Percentiles rank a stretch among this genome's conserved stretches.
Conservation (phyloP, 92 coral and sea anemone species). For the Diadumene lineata region DNA sequence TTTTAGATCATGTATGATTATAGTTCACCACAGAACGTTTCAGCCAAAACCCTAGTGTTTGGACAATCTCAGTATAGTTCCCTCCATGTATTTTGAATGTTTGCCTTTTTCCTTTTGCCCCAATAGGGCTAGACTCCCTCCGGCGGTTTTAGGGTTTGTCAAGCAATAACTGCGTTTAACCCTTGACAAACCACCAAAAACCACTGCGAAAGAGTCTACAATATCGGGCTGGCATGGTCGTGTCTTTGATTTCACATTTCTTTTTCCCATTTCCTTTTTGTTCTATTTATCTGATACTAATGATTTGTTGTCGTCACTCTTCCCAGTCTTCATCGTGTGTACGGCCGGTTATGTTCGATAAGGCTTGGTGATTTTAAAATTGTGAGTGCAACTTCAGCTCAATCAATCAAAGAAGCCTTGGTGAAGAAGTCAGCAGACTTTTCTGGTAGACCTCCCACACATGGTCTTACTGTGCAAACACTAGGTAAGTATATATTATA, state of each 20-base stretch:
- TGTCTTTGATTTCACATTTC: not conserved
- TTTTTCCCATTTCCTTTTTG: not conserved
- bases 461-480: conserved; percentile 17
- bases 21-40: too few relatives aligned
- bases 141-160: too few relatives aligned
- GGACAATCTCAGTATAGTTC: too few relatives aligned
- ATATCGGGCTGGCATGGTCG: too few relatives aligned
- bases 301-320: not conserved
- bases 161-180: too few relatives aligned
- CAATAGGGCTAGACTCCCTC: too few relatives aligned
- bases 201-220: too few relatives aligned
- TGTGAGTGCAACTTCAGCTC: conserved; percentile 43
- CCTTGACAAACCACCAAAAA: too few relatives aligned
- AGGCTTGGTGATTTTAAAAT: conserved; percentile 45
- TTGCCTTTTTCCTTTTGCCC: too few relatives aligned
- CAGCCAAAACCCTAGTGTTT: too few relatives aligned
- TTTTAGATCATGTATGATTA: too few relatives aligned
- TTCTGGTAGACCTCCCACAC: conserved; percentile 54
- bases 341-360: conserved; percentile 40
- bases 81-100: too few relatives aligned
- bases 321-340: conserved; percentile 42
- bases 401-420: conserved; percentile 49
- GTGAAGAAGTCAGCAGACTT: conserved; percentile 57
- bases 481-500: conserved; percentile 46
- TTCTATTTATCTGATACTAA: not conserved